Base-by-base conservation (phyloP, 2,797 vertebrate species). In the Trachurus trachurus region DNA sequence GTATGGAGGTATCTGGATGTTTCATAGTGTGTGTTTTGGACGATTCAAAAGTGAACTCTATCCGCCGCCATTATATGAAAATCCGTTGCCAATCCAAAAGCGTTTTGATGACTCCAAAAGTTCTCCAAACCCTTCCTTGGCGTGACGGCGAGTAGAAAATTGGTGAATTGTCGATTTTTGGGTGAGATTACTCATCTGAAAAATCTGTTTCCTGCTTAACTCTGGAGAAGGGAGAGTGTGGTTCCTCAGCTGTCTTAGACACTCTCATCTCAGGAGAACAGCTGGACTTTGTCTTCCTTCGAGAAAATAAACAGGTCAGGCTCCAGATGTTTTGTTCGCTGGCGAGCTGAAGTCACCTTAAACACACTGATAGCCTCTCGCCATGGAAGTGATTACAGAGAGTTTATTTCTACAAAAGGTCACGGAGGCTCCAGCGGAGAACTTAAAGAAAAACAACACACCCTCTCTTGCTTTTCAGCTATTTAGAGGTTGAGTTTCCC, bases 241-340 rank as follows among this genome's bases (percentile, higher is more conserved):
- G 52, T n/a, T 49, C 22, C 53, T 50, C 17, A 6, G 56, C 26
- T 44, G 3, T 15, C 17, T 45, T 13, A 10, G 21, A 50, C 17
- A 5, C n/a, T 12, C n/a, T n/a, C 7, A 15, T 1, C 10, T 61
- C 13, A 19, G 44, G 37, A 72, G 45, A 73, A 34, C 31, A 65
- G 58, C 74, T 65, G 59, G 15, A 22, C 13, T 66, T 59, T 31
- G 39, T 80, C 56, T 49, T 26, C 31, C 40, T 67, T 61, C 50
- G 21, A 63, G 16, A 42, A 72, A 78, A 76, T 66, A 79, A 78
- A 70, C 44, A 3, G 11, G 9, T 4, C 15, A 39, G 47, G 17
- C 6, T 64, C 44, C 87, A 89, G 72, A 81, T 75, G 82, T 78
- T 72, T 66, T 60, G 16, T 69, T 57, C 19, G 16, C 57, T 52